These are phyloP conservation scores for Psittacus erithacus DNA, from an alignment of 2,113 vertebrate genomes.

Conservation along the genomic window DNA sequence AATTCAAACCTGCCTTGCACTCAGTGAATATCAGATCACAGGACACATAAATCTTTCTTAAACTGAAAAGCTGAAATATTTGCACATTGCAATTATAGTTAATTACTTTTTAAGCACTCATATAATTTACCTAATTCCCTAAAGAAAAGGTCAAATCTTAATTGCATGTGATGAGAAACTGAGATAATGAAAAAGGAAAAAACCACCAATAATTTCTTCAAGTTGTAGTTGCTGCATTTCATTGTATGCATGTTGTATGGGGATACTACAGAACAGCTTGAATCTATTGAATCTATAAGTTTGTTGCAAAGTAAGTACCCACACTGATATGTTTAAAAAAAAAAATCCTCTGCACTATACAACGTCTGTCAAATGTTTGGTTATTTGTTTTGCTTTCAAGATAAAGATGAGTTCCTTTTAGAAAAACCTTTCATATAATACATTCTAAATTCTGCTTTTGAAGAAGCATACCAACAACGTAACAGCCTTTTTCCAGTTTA, in stretches of 20 bases:
- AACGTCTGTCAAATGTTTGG: background rate
- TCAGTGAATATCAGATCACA: background rate
- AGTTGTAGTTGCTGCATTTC: background rate
- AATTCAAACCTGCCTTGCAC: background rate
- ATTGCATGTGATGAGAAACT: background rate
- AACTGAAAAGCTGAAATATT: background rate
- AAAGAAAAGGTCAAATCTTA: slow-evolving; percentile 1
- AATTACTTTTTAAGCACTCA: background rate
- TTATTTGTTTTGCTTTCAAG: background rate
- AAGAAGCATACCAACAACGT: background rate
- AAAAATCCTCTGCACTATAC: background rate
- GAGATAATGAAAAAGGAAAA: background rate
- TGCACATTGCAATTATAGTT: background rate
- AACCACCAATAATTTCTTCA: background rate
- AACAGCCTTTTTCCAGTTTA: background rate
- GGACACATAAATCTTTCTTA: background rate
- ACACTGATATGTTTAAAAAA: background rate
- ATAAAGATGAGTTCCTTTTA: background rate
- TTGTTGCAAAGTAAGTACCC: background rate
- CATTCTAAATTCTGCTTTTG: background rate
- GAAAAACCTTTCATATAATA: background rate
- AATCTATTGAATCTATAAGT: background rate
- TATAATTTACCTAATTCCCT: background rate
- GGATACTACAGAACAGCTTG: background rate
- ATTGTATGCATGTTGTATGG: background rate